These are phyloP conservation scores for Mythimna loreyi DNA, from an alignment of 2,888 invertebrate genomes.

Conservation along the genomic window DNA sequence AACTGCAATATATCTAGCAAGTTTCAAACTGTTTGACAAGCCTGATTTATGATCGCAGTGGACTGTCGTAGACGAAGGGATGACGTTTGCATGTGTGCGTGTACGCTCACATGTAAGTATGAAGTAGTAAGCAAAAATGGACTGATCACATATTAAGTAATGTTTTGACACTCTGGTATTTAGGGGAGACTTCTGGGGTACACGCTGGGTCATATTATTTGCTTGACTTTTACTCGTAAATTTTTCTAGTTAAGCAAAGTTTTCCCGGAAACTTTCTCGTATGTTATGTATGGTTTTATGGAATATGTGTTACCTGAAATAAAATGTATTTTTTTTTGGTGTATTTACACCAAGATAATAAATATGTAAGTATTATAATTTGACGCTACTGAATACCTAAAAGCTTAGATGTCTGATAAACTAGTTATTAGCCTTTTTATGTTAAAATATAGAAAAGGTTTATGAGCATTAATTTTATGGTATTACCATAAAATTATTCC, in stretches of 20 bases:
- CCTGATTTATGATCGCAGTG: slow-evolving; percentile 80
- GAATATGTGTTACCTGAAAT: too few species aligned
- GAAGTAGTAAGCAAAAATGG: slow-evolving; percentile 35
- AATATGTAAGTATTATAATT: too few species aligned
- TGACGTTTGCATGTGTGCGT: slow-evolving; percentile 37
- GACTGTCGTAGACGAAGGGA: slow-evolving; percentile 47
- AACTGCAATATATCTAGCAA: slow-evolving; percentile 80
- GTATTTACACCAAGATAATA: too few species aligned
- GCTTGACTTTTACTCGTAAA: slow-evolving; percentile 31
- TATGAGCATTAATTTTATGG: too few species aligned
- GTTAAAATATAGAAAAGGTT: too few species aligned
- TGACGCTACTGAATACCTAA: too few species aligned
- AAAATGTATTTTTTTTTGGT: too few species aligned
- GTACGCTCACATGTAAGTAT: slow-evolving; percentile 14
- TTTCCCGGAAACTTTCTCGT: slow-evolving; percentile 21
- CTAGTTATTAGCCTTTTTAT: background rate
- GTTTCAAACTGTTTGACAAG: slow-evolving; percentile 81
- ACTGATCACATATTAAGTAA: slow-evolving; percentile 41
- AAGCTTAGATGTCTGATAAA: background rate
- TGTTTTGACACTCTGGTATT: slow-evolving; percentile 48
- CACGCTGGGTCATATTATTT: slow-evolving; percentile 18
- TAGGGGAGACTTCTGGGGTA: slow-evolving; percentile 3
- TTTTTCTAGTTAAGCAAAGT: slow-evolving; percentile 10
- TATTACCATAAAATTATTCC: too few species aligned
- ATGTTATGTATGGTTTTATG: background rate